Base-by-base conservation (phyloP, 1,140 invertebrate species). In the Macrosteles quadrilineatus region DNA sequence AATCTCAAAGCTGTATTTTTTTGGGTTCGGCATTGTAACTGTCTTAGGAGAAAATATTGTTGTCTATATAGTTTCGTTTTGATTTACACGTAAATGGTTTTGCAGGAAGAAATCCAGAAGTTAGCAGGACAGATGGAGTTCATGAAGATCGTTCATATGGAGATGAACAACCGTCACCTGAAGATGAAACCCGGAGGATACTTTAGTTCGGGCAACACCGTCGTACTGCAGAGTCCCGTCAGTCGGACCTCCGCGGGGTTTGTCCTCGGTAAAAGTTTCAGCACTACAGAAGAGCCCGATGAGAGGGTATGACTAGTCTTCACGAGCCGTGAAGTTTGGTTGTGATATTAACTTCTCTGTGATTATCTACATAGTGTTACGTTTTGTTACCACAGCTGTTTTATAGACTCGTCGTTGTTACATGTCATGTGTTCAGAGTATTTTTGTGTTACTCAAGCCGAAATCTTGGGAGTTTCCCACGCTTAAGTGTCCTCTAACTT, bases 141-240 rank as follows among this genome's bases (percentile, higher is more conserved):
- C 77, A 93, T 95, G 91, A 95, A 94, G 81, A 94, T 94, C 76
- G 92, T 94, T 9, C 91, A 94, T 73, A 95, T 96, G 94, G 91
- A 94, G 78, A 88, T 93, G 81, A 92, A 95, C 80, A 96, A 96
- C 80, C 83, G 93, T 19, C 94, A 96, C 78, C 79, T 95, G 68
- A 91, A 93, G 74, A 91, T 91, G 50, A 91, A 93, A 75, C 86
- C 87, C 2, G 91, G 91, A 12, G 88, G 91, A 12, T 92, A 93
- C 78, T 93, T 94, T 79, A 89, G 84, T 66, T 77, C 79, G 19
- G 65, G 75, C 67, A 78, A 79, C 70, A 80, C 75, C 75, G 81
- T 77, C 76, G 81, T 76, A 76, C 81, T 59, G 53, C 82, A 11
- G 81, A 81, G 75, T 80, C 83, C 62, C 68, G 57, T 50, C 50